A percentile compares a stretch with the other conserved stretches of the same genome.
Evolutionary conservation across 92 coral and sea anemone species (phyloP).

Genomic region (Palythoa grandiflora): DNA sequence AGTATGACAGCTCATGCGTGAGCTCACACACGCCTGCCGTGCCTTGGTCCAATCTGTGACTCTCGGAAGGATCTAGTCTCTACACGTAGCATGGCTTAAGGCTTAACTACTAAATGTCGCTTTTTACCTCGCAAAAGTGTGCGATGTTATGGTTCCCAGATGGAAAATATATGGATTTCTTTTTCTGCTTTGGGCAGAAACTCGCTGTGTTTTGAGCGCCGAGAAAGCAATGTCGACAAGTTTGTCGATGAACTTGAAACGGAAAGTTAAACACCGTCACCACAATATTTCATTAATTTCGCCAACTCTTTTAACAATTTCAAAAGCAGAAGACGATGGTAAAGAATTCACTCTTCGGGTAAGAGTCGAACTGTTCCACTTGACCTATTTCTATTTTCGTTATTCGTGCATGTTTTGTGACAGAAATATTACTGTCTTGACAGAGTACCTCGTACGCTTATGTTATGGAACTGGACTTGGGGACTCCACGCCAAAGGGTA

Average conservation of each 20-base stretch:
- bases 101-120: slow-evolving; percentile 32
- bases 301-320: slow-evolving; percentile 34
- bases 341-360: slow-evolving; percentile 85
- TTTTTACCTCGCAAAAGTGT: slow-evolving; percentile 66
- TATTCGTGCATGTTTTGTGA: slow-evolving; percentile 8
- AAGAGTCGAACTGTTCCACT: background rate
- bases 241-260: slow-evolving; percentile 76
- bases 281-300: slow-evolving; percentile 40
- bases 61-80: background rate
- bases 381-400: slow-evolving; percentile 31
- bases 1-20: slow-evolving; percentile 63
- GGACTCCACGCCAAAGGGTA: slow-evolving; percentile 95
- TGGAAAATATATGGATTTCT: slow-evolving; percentile 63
- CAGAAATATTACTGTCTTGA: background rate
- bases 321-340: slow-evolving; percentile 65
- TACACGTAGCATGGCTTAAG: slow-evolving; percentile 7
- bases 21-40: slow-evolving; percentile 68
- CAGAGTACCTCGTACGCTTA: slow-evolving; percentile 96
- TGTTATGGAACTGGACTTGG: slow-evolving; percentile 89
- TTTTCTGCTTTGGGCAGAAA: slow-evolving; percentile 31
- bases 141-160: slow-evolving; percentile 79
- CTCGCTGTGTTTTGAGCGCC: slow-evolving; percentile 8
- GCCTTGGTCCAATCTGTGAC: slow-evolving; percentile 36
- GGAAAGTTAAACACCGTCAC: slow-evolving; percentile 76
- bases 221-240: slow-evolving; percentile 64